A percentile compares a stretch with the other conserved stretches of the same genome.
Evolutionary conservation across 2,113 vertebrate species (phyloP).

Genomic region (Eulemur rufifrons): DNA sequence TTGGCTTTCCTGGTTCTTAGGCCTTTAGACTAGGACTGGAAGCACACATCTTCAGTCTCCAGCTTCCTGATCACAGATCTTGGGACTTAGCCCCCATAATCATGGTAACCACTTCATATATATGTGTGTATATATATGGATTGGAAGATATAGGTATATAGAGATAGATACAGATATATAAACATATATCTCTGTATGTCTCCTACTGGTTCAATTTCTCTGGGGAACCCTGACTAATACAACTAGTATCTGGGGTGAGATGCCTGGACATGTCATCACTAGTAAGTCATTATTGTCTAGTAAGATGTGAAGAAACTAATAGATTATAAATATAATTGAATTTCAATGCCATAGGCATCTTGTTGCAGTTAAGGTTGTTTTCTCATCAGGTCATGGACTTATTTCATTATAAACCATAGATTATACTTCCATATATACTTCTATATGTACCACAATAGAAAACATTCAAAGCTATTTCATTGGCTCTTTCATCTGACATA

Average conservation of each 20-base stretch:
- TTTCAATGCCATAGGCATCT: not conserved
- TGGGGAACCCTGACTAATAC: not conserved
- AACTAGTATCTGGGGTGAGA: not conserved
- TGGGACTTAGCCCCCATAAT: not conserved
- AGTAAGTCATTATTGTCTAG: not conserved
- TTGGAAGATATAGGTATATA: not conserved
- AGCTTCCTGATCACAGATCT: not conserved
- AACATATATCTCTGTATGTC: too few relatives aligned
- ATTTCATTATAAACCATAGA: constrained; percentile 26
- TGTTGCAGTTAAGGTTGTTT: not conserved
- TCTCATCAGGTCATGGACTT: not conserved
- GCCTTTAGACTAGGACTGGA: not conserved
- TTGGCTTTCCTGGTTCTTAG: not conserved
- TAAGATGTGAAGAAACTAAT: not conserved
- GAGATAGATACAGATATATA: not conserved
- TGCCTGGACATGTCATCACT: not conserved
- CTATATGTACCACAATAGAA: not conserved
- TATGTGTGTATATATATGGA: not conserved
- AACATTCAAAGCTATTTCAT: not conserved
- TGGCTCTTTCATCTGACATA: not conserved
- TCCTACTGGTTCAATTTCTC: not conserved
- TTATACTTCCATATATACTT: not conserved
- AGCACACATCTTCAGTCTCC: not conserved
- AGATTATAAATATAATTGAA: not conserved
- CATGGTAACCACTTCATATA: not conserved